Conservation (phyloP, 2,888 invertebrate genomes). For the Molorchus minor region DNA sequence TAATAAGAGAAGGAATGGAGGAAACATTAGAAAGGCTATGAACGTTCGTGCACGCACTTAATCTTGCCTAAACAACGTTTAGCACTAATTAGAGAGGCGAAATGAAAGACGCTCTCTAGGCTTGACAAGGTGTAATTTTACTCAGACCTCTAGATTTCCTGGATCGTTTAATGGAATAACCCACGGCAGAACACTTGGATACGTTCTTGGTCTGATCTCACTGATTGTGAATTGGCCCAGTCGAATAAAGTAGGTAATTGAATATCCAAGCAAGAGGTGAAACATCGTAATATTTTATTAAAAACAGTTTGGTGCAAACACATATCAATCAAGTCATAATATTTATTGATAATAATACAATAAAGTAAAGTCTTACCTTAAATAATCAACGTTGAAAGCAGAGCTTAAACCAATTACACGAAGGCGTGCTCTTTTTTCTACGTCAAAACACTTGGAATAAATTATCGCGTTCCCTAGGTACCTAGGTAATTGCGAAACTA, state of each 20-base stretch:
- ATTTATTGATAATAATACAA: too few species aligned
- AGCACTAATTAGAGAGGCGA: constrained; percentile 27
- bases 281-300: too few species aligned
- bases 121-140: constrained; percentile 31
- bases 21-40: constrained; percentile 39
- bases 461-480: constrained; percentile 13
- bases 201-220: neutral
- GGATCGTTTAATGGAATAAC: constrained; percentile 18
- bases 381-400: constrained; percentile 3
- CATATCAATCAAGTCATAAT: too few species aligned
- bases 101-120: constrained; percentile 1
- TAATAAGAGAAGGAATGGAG: constrained; percentile 36
- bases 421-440: constrained; percentile 11
- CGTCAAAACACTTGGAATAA: constrained; percentile 2
- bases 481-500: too few species aligned
- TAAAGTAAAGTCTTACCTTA: neutral
- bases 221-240: too few species aligned
- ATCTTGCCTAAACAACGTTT: constrained; percentile 31
- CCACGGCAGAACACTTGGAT: constrained; percentile 4
- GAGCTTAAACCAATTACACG: constrained; percentile 3
- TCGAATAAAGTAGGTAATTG: neutral
- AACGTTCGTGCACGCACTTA: constrained; percentile 27
- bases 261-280: too few species aligned
- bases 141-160: constrained; percentile 13
- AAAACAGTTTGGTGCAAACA: too few species aligned